phyloP scores from a whole-genome alignment of 2,888 invertebrate species.

The Brachyopa scutellaris region DNA sequence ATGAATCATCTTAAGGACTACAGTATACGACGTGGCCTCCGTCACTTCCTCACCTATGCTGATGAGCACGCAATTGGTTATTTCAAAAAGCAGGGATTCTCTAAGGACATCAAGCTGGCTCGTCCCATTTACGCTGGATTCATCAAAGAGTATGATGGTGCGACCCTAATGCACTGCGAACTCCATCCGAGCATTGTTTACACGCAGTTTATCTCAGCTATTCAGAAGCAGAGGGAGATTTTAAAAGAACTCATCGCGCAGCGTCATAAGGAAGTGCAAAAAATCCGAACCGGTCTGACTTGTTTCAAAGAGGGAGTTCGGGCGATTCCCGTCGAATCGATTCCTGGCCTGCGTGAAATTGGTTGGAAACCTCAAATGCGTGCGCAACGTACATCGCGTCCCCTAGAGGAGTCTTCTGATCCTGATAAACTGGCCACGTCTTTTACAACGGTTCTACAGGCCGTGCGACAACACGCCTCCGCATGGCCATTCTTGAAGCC shows the following conservation, averaged over 20 bases:
- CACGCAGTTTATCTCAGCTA: slow-evolving; percentile 93
- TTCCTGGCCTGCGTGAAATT: slow-evolving; percentile 91
- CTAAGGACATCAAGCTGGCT: slow-evolving; percentile 93
- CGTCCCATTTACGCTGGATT: slow-evolving; percentile 91
- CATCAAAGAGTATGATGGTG: slow-evolving; percentile 98
- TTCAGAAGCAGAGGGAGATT: slow-evolving; percentile 93
- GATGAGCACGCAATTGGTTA: slow-evolving; percentile 97
- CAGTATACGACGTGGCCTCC: slow-evolving; percentile 92
- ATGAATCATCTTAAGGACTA: slow-evolving; percentile 99
- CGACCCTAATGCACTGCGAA: slow-evolving; percentile 98
- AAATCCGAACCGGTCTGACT: slow-evolving; percentile 90
- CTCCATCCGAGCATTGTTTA: slow-evolving; percentile 94
- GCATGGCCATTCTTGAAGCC: slow-evolving; percentile 97
- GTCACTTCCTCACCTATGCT: slow-evolving; percentile 96
- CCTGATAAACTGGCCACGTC: slow-evolving; percentile 85
- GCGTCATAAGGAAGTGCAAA: slow-evolving; percentile 90
- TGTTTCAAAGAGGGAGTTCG: slow-evolving; percentile 93
- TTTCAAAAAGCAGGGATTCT: slow-evolving; percentile 96
- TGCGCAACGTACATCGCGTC: slow-evolving; percentile 81
- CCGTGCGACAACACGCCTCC: slow-evolving; percentile 88
- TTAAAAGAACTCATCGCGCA: slow-evolving; percentile 87
- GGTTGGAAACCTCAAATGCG: slow-evolving; percentile 87
- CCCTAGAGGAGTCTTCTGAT: slow-evolving; percentile 86
- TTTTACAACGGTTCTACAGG: slow-evolving; percentile 85
- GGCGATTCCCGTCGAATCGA: slow-evolving; percentile 91